Percentiles rank a stretch among this genome's conserved stretches.
phyloP scores from a whole-genome alignment of 1,140 invertebrate species.

The Aphis gossypii region DNA sequence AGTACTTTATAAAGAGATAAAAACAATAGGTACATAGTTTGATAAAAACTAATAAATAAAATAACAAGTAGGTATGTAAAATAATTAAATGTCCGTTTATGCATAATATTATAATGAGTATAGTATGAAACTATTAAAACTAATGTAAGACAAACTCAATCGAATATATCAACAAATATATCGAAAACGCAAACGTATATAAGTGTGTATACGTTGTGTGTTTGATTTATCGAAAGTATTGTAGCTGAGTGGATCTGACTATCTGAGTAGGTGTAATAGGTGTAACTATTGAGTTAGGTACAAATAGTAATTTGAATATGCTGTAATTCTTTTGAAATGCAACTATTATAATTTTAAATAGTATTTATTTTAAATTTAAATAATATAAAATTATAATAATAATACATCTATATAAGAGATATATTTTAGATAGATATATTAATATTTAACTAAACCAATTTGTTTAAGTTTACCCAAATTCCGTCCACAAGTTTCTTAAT shows the following conservation, averaged over 20 bases:
- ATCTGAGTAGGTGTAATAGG: background rate
- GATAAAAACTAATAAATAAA: background rate
- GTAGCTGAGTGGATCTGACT: background rate
- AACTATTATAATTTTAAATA: background rate
- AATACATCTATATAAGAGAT: background rate
- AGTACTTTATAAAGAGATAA: background rate
- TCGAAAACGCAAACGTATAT: background rate
- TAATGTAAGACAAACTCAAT: background rate
- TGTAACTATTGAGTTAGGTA: background rate
- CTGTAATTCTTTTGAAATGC: slow-evolving; percentile 7
- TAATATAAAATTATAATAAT: background rate
- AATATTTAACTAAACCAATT: no score
- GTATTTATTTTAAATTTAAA: slow-evolving; percentile 14
- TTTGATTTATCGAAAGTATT: background rate
- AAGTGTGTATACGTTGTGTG: background rate
- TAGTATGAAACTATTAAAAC: background rate
- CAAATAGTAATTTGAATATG: background rate
- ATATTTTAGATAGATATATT: background rate
- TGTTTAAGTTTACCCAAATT: background rate
- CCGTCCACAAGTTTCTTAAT: background rate
- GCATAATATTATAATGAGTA: background rate
- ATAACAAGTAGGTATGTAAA: background rate
- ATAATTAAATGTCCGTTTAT: background rate
- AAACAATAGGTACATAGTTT: background rate
- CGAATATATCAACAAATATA: background rate